Conservation (phyloP, 2,797 vertebrate species). For the Periparus ater region DNA sequence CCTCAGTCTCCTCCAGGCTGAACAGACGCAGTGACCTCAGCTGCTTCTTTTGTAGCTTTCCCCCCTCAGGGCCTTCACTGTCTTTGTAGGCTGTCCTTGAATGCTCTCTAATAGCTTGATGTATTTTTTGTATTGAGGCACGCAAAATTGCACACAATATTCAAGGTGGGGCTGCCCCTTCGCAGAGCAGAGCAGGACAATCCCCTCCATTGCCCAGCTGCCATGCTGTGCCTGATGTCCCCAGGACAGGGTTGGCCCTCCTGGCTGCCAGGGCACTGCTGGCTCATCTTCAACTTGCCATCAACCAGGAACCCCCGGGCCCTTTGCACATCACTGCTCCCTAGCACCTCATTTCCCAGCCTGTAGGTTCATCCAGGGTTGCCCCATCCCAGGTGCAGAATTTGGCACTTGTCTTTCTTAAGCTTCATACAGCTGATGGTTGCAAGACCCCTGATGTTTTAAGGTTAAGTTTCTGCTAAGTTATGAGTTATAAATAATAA, state of each 20-base stretch:
- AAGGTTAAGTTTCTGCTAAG: not conserved
- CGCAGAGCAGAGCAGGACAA: accelerated
- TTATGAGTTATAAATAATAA: not conserved
- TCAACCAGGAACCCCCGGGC: accelerated
- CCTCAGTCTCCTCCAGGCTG: not conserved
- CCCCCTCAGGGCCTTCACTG: too few species aligned
- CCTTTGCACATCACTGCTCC: not conserved
- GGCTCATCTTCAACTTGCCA: accelerated
- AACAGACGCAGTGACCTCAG: not conserved
- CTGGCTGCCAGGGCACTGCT: not conserved
- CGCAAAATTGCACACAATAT: not conserved
- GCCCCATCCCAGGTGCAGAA: not conserved
- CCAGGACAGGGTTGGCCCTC: accelerated
- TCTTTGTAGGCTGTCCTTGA: not conserved
- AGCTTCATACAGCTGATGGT: not conserved
- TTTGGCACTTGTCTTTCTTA: not conserved
- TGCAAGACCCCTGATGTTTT: not conserved
- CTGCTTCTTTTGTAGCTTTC: accelerated
- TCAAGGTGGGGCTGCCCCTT: accelerated
- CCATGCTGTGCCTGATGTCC: accelerated
- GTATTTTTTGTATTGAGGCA: not conserved
- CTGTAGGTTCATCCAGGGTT: accelerated
- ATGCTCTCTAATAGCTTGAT: not conserved
- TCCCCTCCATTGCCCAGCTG: accelerated
- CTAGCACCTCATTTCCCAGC: not conserved